Conservation (phyloP, 2,797 vertebrate species). For the Amazona finschi region DNA sequence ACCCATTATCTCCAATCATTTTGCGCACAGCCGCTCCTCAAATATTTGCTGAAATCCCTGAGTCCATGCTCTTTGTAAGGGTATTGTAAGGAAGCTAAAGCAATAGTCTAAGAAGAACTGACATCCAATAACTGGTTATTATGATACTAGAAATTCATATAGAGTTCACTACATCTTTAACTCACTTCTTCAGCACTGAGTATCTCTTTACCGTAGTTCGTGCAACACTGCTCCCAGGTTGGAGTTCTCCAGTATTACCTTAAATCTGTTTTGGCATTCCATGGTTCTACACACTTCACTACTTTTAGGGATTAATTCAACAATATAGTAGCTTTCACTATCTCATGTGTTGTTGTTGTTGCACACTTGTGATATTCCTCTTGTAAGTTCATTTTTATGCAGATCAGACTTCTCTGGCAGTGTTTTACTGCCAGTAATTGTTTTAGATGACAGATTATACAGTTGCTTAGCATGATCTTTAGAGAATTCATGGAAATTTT, state of each 20-base stretch:
- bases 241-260: neutral
- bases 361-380: neutral
- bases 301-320: neutral
- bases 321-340: neutral
- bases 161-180: neutral
- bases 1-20: neutral
- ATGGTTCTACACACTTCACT: neutral
- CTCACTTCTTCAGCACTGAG: neutral
- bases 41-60: neutral
- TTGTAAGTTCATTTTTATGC: neutral
- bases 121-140: neutral
- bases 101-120: neutral
- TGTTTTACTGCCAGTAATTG: neutral
- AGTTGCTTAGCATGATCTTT: neutral
- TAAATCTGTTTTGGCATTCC: neutral
- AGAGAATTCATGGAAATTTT: neutral
- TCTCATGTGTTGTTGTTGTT: neutral
- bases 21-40: neutral
- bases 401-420: neutral
- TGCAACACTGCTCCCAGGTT: neutral
- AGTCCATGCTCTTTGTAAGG: neutral
- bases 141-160: neutral
- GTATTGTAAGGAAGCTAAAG: neutral
- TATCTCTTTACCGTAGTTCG: neutral
- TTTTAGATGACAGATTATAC: neutral